Base-by-base conservation (phyloP, 1,140 invertebrate species). In the Linepithema humile region DNA sequence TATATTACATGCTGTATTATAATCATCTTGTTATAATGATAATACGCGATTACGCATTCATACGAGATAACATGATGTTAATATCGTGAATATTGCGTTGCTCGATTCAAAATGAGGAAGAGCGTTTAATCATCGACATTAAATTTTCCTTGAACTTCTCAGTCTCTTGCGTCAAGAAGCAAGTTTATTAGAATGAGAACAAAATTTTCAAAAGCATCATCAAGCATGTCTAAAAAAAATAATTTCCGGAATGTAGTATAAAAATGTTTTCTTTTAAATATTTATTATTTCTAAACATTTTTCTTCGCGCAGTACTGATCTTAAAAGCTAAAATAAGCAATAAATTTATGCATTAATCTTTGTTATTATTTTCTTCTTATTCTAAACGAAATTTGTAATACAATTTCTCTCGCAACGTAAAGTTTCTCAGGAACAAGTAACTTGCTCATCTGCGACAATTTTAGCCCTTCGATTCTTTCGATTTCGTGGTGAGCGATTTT, bases 401-500 rank as follows among this genome's bases (percentile, higher is more conserved):
- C 5, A 43, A 60, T 74, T 59, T 43, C 23, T 1, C 17, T n/a
- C n/a, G 9, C 6, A n/a, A 40, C 20, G 12, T 40, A 26, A n/a
- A 55, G 10, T 57, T 43, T 26, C 35, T 43, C 12, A 59, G 23
- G 4, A 9, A 10, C 20, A 74, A 74, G 38, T 74, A 74, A 74
- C 60, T 55, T 40, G 38, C 2, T 74, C 23, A 32, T 60, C 53
- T 38, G 38, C 23, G 26, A 60, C 23, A 29, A 43, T 43, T 74
- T 74, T 29, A 35, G 17, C 38, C 12, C 35, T 40, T 74, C 35
- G 53, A 74, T 29, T 9, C 35, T 59, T 74, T 40, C 23, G 38
- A 60, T 74, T 74, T 74, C 72, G 40, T 45, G 38, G 72, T 15
- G 26, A 74, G 72, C 55, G 53, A 74, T 74, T 60, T 74, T 60